Conservation (phyloP, 1,140 invertebrate genomes). For the Nasonia longicornis region DNA sequence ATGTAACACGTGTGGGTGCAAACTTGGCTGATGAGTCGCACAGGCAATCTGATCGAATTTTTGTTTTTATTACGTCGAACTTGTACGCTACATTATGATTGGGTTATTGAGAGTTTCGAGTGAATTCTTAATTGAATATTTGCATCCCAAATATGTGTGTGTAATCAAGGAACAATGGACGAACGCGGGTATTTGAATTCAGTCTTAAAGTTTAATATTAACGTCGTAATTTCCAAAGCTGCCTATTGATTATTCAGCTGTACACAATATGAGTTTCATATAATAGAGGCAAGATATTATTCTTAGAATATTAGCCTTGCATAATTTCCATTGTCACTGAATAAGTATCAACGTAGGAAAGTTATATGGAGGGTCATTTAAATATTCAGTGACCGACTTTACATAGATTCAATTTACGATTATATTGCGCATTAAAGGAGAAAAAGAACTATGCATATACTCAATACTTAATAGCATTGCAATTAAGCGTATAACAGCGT, state of each 20-base stretch:
- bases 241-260: conserved; percentile 29
- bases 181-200: background rate
- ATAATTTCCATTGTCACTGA: conserved; percentile 32
- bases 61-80: no score
- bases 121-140: background rate
- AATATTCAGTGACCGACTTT: conserved; percentile 38
- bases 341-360: conserved; percentile 24
- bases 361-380: conserved; percentile 26
- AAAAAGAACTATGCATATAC: background rate
- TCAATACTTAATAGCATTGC: background rate
- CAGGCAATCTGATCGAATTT: background rate
- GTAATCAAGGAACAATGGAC: conserved; percentile 7
- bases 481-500: background rate
- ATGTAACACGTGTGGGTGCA: background rate
- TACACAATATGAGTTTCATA: conserved; percentile 12
- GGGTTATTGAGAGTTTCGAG: background rate
- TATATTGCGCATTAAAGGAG: background rate
- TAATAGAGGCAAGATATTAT: conserved; percentile 28
- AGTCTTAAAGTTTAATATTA: conserved; percentile 27
- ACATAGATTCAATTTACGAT: conserved; percentile 27
- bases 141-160: background rate
- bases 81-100: background rate
- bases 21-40: background rate
- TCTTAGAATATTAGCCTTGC: conserved; percentile 25
- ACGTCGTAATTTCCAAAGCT: conserved; percentile 17